Percentiles rank a stretch among this genome's conserved stretches.
phyloP scores from a whole-genome alignment of 2,113 vertebrate genomes.

The Oxyura jamaicensis region DNA sequence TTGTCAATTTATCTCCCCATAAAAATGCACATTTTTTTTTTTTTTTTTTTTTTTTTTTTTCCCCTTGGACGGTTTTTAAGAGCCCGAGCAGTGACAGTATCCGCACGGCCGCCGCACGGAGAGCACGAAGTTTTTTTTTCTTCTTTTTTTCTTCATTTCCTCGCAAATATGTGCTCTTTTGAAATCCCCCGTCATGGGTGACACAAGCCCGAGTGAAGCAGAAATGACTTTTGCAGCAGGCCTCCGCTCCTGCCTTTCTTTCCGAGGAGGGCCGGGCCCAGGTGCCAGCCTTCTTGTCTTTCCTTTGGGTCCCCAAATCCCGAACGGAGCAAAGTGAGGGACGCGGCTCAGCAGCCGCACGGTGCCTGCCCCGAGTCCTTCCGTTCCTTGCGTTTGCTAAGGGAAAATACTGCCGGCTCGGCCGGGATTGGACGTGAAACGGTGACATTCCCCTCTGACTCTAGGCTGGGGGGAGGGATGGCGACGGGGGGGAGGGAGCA shows the following conservation, averaged over 20 bases:
- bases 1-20: constrained; percentile 76
- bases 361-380: neutral
- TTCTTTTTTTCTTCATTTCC: no score
- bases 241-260: neutral
- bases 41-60: neutral
- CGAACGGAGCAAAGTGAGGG: neutral
- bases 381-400: neutral
- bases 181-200: neutral
- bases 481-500: no score
- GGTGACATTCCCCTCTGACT: neutral
- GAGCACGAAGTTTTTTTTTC: neutral
- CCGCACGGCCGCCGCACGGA: neutral
- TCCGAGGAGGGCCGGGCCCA: neutral
- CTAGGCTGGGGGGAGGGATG: no score
- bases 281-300: neutral
- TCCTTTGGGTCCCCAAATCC: neutral
- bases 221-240: neutral
- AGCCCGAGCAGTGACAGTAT: neutral
- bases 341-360: neutral
- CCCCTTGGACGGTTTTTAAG: neutral
- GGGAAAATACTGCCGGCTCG: neutral
- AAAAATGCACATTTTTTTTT: constrained; percentile 18
- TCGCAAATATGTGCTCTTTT: neutral
- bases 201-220: neutral
- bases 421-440: neutral